A percentile compares a stretch with the other conserved stretches of the same genome.
These are phyloP conservation scores for Patella pellucida DNA, from an alignment of 2,888 invertebrate genomes.

Conservation along the genomic window DNA sequence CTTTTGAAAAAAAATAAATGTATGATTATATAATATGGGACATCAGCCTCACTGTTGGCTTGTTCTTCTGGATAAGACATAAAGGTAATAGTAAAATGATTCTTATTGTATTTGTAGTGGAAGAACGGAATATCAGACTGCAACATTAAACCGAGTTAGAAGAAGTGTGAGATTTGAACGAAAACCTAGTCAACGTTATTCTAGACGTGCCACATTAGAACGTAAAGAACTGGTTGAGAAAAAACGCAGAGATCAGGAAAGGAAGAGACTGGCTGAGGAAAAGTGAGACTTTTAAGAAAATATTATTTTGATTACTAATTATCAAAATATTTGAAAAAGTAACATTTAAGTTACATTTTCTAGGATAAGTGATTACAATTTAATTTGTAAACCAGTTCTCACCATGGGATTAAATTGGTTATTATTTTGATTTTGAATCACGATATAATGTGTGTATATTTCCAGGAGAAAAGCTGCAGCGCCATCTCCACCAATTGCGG, in stretches of 20 bases:
- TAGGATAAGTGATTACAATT: neutral
- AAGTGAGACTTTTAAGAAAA: neutral
- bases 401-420: too few relatives aligned
- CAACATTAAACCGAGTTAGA: constrained; percentile 89
- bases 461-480: constrained; percentile 23
- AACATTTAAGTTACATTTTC: neutral
- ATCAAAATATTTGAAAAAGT: neutral
- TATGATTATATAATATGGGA: too few relatives aligned
- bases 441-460: neutral
- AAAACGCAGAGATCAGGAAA: constrained; percentile 47
- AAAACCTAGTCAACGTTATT: constrained; percentile 95
- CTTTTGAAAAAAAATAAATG: too few relatives aligned
- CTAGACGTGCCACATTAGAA: constrained; percentile 79
- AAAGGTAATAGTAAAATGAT: too few relatives aligned
- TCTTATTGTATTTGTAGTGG: constrained; percentile 77
- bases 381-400: neutral
- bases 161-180: constrained; percentile 96
- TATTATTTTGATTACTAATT: neutral
- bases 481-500: constrained; percentile 31
- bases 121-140: constrained; percentile 97
- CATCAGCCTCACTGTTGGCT: too few relatives aligned
- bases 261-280: constrained; percentile 38
- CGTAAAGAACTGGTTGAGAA: constrained; percentile 56
- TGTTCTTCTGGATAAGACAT: too few relatives aligned
- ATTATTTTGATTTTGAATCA: too few relatives aligned